Base-by-base conservation (phyloP, 2,113 vertebrate species). In the Pholis gunnellus region DNA sequence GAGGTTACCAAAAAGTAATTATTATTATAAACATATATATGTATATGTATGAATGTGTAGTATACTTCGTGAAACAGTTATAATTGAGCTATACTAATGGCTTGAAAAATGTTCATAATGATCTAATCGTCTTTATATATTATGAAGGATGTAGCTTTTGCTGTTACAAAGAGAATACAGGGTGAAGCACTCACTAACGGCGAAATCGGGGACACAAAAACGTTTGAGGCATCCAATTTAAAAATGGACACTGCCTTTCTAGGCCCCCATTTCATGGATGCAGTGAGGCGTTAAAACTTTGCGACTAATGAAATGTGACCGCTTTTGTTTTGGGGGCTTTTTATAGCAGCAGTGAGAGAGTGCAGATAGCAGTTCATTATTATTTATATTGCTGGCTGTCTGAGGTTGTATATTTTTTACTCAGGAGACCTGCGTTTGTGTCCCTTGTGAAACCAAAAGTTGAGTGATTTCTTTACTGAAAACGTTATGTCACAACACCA, bases 261-360 rank as follows among this genome's bases (percentile, higher is more conserved):
- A 8, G 72, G 61, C 66, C 67, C 17, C 63, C 67, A 38, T 88
- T 91, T 83, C 88, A 88, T 72, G 75, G 66, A 81, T 52, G 84
- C 86, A 81, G 68, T 63, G 92, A 93, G 72, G 84, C 89, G 31
- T 83, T 74, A 72, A 78, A 34, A 77, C n/a, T 20, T 54, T 86
- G 75, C 46, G 82, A 83, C 75, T 82, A 90, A 94, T 90, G 67
- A 82, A 78, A 92, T 87, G 81, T 87, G 93, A 94, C 85, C 40
- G 63, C 72, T 74, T 89, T 91, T 93, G 87, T 94, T 91, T 80
- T 69, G 86, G 59, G 81, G 82, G 66, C 67, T 60, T 83, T 90
- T 89, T 82, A 77, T 77, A 76, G 57, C 56, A 70, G 82, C 82
- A 66, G 52, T 18, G 29, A 25, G 46, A 65, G 74, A 38, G 68